Evolutionary conservation across 1,140 invertebrate genomes (phyloP).

Genomic region (Dendrolimus kikuchii): DNA sequence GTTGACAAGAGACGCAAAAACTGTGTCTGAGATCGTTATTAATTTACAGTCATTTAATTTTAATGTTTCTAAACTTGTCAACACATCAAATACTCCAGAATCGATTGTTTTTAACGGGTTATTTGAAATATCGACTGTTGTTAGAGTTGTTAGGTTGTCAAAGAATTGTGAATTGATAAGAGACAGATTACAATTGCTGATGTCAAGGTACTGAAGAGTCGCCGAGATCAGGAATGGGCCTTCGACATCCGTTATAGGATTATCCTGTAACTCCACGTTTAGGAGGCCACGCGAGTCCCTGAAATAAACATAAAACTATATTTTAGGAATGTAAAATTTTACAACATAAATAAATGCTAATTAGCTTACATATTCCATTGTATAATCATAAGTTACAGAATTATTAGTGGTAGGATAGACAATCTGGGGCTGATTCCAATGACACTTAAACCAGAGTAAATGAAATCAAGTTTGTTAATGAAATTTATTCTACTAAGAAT

Average conservation of each 20-base stretch:
- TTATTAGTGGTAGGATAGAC: too few species aligned
- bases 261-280: constrained; percentile 80
- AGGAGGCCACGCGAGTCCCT: constrained; percentile 80
- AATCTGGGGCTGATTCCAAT: too few species aligned
- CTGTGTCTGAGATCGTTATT: constrained; percentile 71
- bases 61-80: constrained; percentile 77
- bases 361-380: too few species aligned
- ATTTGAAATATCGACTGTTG: constrained; percentile 78
- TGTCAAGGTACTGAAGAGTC: constrained; percentile 78
- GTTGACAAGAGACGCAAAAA: constrained; percentile 74
- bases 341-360: too few species aligned
- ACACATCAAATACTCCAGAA: constrained; percentile 74
- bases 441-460: too few species aligned
- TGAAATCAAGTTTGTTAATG: too few species aligned
- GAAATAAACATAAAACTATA: constrained; percentile 37
- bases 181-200: constrained; percentile 76
- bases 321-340: constrained; percentile 1
- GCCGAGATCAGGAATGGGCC: constrained; percentile 78
- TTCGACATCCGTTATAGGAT: constrained; percentile 75
- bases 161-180: constrained; percentile 77
- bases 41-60: constrained; percentile 79
- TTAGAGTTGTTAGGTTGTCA: constrained; percentile 77
- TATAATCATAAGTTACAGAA: too few species aligned
- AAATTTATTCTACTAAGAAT: too few species aligned
- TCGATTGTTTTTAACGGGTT: constrained; percentile 76